A percentile compares a stretch with the other conserved stretches of the same genome.
Evolutionary conservation across 2,797 vertebrate species (phyloP).

Genomic region (Megaceryle alcyon): DNA sequence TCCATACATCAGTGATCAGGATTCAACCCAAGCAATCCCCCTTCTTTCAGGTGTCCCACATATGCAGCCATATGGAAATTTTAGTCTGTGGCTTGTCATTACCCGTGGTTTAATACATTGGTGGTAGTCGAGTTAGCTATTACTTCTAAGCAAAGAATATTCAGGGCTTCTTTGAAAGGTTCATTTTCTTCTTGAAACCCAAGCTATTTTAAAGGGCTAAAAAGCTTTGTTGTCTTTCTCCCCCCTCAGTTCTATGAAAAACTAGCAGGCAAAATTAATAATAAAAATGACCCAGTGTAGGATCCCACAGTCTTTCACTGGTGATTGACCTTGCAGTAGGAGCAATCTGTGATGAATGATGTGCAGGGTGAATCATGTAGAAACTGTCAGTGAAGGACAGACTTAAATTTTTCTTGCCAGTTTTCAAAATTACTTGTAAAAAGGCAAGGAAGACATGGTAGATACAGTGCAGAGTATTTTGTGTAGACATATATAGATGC

Average conservation of each 20-base stretch:
- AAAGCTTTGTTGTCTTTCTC: background rate
- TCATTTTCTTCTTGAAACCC: background rate
- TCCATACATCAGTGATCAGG: fast-evolving
- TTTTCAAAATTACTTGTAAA: background rate
- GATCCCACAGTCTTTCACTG: background rate
- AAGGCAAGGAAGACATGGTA: background rate
- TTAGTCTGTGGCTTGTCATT: background rate
- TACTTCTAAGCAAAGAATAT: background rate
- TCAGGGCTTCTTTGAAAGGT: background rate
- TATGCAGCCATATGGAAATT: background rate
- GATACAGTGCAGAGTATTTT: background rate
- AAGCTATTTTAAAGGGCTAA: background rate
- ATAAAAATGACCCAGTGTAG: background rate
- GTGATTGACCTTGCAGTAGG: background rate
- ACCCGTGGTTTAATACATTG: background rate
- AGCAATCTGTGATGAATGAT: background rate
- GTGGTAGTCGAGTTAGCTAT: background rate
- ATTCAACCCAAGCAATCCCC: background rate
- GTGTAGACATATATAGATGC: background rate
- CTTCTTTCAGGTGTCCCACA: background rate
- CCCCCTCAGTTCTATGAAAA: background rate
- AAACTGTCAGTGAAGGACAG: background rate
- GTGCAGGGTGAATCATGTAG: background rate
- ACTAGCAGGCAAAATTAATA: background rate
- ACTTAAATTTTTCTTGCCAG: background rate